phyloP scores from a whole-genome alignment of 2,113 vertebrate species.

The Gasterosteus aculeatus region DNA sequence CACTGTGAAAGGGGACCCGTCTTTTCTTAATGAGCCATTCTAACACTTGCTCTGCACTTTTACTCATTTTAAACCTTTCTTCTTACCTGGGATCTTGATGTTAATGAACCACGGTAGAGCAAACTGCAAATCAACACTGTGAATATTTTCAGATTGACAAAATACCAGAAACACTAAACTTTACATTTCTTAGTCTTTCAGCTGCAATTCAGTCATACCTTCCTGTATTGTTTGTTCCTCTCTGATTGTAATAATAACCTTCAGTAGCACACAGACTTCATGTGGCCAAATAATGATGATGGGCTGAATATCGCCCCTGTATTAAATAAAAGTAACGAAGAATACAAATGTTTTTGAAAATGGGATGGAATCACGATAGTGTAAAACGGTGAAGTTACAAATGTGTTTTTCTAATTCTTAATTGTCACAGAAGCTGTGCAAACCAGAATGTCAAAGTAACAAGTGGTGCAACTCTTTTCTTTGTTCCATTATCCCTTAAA shows the following conservation, averaged over 20 bases:
- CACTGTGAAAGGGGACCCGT: no score
- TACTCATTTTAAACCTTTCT: not conserved
- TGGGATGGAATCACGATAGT: not conserved
- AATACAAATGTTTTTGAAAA: not conserved
- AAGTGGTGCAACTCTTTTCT: not conserved
- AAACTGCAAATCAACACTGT: not conserved
- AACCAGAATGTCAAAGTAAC: not conserved
- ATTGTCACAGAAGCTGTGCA: not conserved
- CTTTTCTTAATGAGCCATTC: not conserved
- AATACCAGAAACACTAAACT: not conserved
- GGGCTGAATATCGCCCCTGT: no score
- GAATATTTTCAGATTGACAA: not conserved
- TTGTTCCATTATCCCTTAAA: not conserved
- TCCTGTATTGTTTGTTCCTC: not conserved
- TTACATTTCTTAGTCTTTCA: not conserved
- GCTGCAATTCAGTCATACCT: not conserved
- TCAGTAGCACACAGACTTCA: conserved; percentile 27
- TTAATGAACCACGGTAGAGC: not conserved
- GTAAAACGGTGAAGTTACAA: not conserved
- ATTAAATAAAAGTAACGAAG: not conserved
- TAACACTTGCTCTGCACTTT: not conserved
- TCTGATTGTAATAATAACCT: not conserved
- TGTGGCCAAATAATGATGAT: conserved; percentile 30
- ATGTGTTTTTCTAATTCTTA: not conserved
- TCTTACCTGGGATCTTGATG: not conserved